These are phyloP conservation scores for Prionace glauca DNA, from an alignment of 2,797 vertebrate genomes.

Conservation along the genomic window DNA sequence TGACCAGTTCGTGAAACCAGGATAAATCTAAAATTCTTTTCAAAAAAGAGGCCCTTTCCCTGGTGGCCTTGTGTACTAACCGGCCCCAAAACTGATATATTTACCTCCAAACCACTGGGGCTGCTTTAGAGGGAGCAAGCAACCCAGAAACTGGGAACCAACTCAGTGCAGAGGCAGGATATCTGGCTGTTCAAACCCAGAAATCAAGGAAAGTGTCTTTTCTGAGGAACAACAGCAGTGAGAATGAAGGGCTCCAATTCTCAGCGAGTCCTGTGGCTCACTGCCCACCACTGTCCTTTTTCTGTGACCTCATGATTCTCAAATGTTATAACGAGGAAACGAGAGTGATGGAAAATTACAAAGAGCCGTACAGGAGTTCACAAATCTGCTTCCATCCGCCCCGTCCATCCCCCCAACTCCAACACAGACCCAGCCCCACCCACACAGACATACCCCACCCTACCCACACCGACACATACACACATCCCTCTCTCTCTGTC, in stretches of 20 bases:
- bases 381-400: no score
- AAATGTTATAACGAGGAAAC: neutral
- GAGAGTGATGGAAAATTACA: neutral
- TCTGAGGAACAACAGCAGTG: neutral
- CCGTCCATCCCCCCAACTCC: no score
- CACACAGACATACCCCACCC: no score
- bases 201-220: neutral
- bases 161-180: neutral
- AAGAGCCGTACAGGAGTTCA: neutral
- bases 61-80: neutral
- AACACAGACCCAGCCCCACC: no score
- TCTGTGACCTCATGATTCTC: neutral
- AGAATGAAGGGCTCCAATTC: neutral
- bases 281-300: neutral
- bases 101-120: neutral
- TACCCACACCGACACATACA: no score
- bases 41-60: neutral
- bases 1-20: neutral
- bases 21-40: neutral
- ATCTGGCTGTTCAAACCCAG: neutral
- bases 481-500: no score
- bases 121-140: neutral
- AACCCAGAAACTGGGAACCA: no score
- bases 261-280: neutral
- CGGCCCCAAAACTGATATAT: neutral